These are phyloP conservation scores for Microplitis deprimator DNA, from an alignment of 2,888 invertebrate genomes.

Conservation along the genomic window DNA sequence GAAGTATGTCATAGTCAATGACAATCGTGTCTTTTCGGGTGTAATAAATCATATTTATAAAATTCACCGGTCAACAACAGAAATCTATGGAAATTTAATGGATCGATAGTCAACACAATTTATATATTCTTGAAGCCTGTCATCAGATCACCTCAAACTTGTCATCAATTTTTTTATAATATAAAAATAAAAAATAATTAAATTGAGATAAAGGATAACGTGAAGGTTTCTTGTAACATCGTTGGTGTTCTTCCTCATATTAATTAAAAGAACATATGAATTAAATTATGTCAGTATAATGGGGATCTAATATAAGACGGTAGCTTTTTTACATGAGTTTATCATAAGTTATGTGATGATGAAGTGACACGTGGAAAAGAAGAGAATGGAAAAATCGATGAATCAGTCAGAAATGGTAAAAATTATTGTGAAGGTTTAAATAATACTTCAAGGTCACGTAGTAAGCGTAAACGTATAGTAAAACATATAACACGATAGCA, in stretches of 20 bases:
- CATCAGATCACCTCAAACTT: constrained; percentile 24
- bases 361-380: too few species aligned
- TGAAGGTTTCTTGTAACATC: constrained; percentile 14
- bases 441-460: too few species aligned
- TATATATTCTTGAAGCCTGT: constrained; percentile 32
- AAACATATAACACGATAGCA: too few species aligned
- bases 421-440: too few species aligned
- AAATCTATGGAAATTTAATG: constrained; percentile 31
- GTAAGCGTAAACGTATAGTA: too few species aligned
- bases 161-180: constrained; percentile 32
- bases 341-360: too few species aligned
- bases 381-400: too few species aligned
- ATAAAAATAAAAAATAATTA: constrained; percentile 16
- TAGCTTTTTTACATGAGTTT: neutral
- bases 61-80: constrained; percentile 8
- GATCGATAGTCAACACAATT: constrained; percentile 34
- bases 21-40: constrained; percentile 9
- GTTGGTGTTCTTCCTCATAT: constrained; percentile 21
- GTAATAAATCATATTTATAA: constrained; percentile 23
- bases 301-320: neutral
- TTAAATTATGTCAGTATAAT: neutral
- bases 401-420: too few species aligned
- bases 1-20: constrained; percentile 3
- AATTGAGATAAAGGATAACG: constrained; percentile 19
- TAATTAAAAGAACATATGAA: neutral